Base-by-base conservation (phyloP, 2,888 invertebrate genomes). In the Spialia ferax region DNA sequence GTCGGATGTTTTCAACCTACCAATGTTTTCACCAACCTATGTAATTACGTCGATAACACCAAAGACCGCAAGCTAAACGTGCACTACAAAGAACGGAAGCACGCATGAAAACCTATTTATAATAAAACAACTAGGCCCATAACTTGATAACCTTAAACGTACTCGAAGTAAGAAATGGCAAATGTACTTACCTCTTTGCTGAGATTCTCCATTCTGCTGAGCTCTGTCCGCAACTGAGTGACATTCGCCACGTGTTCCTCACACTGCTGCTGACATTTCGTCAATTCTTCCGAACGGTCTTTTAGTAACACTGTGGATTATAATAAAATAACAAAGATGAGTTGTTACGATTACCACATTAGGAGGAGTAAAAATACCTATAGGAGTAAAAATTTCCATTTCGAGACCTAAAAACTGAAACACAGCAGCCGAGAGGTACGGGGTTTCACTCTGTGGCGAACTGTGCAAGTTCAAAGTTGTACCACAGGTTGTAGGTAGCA, bases 141-240 rank as follows among this genome's bases (percentile, higher is more conserved):
- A n/a, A n/a, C n/a, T n/a, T n/a, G n/a, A n/a, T n/a, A n/a, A n/a
- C n/a, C n/a, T n/a, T n/a, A n/a, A n/a, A n/a, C n/a, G n/a, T n/a
- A n/a, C n/a, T n/a, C n/a, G n/a, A n/a, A n/a, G n/a, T n/a, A n/a
- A n/a, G n/a, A n/a, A 26, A 26, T 15, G 29, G 0, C 6, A 26
- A 45, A 7, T 4, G 1, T 48, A 1, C 63, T 38, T 67, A 89
- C 90, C 81, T 88, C 84, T 68, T 82, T 77, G 5, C 75, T 72
- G 38, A 78, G 52, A 0, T 71, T 55, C 13, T 82, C 78, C 0
- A 81, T 74, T 20, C 76, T 79, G 8, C 75, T 71, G 13, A 86
- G 69, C 13, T 84, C 79, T 0, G 76, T 75, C n/a, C 71, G 72
- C 11, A 89, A 74, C 7, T 74, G 67, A 4, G 38, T 42, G 13